Conservation (phyloP, 1,140 invertebrate species). For the Drosophila nigrodunni region DNA sequence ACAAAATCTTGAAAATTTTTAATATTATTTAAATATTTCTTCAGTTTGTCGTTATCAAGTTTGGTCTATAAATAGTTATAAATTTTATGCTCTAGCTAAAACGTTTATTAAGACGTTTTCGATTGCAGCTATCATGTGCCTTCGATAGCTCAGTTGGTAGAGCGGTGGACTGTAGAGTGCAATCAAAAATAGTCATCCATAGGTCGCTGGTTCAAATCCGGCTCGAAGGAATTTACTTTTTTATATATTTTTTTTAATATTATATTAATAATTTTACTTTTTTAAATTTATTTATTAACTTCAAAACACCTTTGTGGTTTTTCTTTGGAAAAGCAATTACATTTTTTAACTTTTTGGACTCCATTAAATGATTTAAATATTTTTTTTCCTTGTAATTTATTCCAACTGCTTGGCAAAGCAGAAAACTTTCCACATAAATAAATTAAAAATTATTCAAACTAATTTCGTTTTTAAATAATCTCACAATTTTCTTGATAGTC, state of each 20-base stretch:
- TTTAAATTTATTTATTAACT: neutral
- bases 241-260: constrained; percentile 3
- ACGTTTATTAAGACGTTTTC: neutral
- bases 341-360: neutral
- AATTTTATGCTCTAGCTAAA: neutral
- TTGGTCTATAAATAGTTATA: too few species aligned
- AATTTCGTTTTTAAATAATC: neutral
- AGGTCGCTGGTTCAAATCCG: constrained; percentile 91
- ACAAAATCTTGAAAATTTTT: too few species aligned
- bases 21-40: too few species aligned
- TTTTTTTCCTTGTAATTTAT: neutral
- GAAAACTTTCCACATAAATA: neutral
- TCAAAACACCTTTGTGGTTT: too few species aligned
- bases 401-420: neutral
- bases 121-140: constrained; percentile 69
- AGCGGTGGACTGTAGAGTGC: constrained; percentile 93
- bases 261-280: neutral
- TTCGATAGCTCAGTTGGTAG: constrained; percentile 95
- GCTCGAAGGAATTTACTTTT: constrained; percentile 86
- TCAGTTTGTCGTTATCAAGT: too few species aligned
- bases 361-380: constrained; percentile 23
- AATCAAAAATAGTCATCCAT: constrained; percentile 85
- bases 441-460: neutral
- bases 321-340: neutral
- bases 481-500: neutral